Conservation (phyloP, 1,140 invertebrate species). For the Centruroides sculpturatus region DNA sequence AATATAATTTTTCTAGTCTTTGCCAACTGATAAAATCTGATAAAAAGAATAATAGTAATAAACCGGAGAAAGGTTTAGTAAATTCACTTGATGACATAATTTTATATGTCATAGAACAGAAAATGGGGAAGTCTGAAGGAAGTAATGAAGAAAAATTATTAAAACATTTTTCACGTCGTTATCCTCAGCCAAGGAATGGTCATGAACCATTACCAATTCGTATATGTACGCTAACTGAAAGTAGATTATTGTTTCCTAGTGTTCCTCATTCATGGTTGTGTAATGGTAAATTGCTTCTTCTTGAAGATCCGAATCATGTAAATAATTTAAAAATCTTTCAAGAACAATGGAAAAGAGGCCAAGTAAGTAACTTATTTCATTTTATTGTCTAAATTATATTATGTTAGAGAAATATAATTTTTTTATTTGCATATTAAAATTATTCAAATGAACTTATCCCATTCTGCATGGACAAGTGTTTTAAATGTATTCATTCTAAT, state of each 20-base stretch:
- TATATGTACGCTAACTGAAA: constrained; percentile 9
- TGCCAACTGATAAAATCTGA: constrained; percentile 58
- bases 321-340: constrained; percentile 78
- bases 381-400: no score
- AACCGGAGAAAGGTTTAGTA: constrained; percentile 28
- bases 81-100: constrained; percentile 62
- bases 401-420: no score
- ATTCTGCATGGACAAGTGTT: no score
- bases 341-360: constrained; percentile 87
- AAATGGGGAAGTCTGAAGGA: constrained; percentile 33
- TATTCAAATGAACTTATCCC: no score
- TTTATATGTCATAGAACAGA: constrained; percentile 60
- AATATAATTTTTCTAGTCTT: constrained; percentile 59
- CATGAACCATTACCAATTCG: constrained; percentile 10
- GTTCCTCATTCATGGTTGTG: constrained; percentile 53
- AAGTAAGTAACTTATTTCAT: constrained; percentile 10
- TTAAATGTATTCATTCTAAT: no score
- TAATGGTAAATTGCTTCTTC: constrained; percentile 69
- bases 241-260: constrained; percentile 30
- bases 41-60: constrained; percentile 28
- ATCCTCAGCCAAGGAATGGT: constrained; percentile 4
- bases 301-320: constrained; percentile 63
- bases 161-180: constrained; percentile 1
- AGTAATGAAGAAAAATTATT: background rate
- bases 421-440: no score